Base-by-base conservation (phyloP, 2,113 vertebrate species). In the Platysteira castanea region DNA sequence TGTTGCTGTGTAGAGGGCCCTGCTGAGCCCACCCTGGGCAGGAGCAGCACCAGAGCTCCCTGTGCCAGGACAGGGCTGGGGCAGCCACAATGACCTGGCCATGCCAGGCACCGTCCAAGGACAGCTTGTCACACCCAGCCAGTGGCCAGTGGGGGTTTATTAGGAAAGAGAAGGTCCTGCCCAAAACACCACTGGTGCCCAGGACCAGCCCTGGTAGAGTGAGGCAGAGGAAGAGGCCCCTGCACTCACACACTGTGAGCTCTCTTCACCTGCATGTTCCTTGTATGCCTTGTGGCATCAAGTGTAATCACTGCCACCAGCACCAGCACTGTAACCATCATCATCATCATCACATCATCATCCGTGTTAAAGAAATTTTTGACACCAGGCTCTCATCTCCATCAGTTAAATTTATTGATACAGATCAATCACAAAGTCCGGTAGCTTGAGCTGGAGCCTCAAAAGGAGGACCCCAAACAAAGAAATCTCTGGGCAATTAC, bases 151-250 rank as follows among this genome's bases (percentile, higher is more conserved):
- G 33, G 49, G 39, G 30, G 31, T 89, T 96, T 84, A 87, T 89
- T 74, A 61, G 63, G 73, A 91, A 87, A 84, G 44, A 83, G 24
- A 86, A 92, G 11, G 50, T 89, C 57, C 67, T 93, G 82, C 44
- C 37, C 79, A 35, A 75, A 68, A 87, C 1, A 2, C 5, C 0
- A 0, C 6, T 41, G 60, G 63, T 88, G 79, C 31, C 24, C 0
- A 7, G 71, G 54, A 57, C 46, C 4, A 0, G 87, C 30, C 23
- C 60, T 31, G 64, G 33, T 49, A 81, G 68, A 42, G 50, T 26
- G 73, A 87, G 64, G 64, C 31, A 42, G 71, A 80, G 65, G 37
- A 56, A 41, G 42, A 68, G 18, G 28, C 20, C 5, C 39, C 18
- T 54, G 26, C 0, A 1, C 41, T 21, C 44, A 56, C 61, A 22